Percentiles rank a stretch among this genome's conserved stretches.
These are phyloP conservation scores for Setipinna tenuifilis DNA, from an alignment of 2,797 vertebrate species.

Conservation along the genomic window DNA sequence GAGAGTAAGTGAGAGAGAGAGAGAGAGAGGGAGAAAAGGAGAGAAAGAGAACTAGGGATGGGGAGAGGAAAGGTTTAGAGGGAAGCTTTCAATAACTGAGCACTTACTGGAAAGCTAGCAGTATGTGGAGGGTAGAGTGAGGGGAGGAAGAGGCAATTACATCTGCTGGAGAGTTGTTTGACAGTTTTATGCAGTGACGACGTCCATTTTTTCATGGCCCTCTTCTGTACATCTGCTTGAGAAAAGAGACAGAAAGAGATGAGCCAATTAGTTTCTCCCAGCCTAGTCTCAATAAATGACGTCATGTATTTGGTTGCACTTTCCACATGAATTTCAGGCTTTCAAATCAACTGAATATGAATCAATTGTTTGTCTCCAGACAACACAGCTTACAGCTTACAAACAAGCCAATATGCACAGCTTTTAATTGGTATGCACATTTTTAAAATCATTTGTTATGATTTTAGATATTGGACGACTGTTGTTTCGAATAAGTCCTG, in stretches of 20 bases:
- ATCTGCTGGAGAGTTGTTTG: slow-evolving; percentile 73
- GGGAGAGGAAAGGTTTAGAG: slow-evolving; percentile 60
- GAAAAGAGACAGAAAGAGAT: slow-evolving; percentile 53
- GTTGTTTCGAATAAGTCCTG: background rate
- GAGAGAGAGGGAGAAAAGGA: background rate
- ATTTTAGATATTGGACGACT: background rate
- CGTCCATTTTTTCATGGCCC: slow-evolving; percentile 66
- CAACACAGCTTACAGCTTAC: slow-evolving; percentile 33
- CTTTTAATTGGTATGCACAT: background rate
- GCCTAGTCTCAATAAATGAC: slow-evolving; percentile 68
- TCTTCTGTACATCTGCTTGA: slow-evolving; percentile 70
- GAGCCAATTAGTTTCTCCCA: slow-evolving; percentile 60
- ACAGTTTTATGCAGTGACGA: slow-evolving; percentile 73
- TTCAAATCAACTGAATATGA: background rate
- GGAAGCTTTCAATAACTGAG: slow-evolving; percentile 70
- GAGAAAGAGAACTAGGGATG: slow-evolving; percentile 18
- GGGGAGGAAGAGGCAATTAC: slow-evolving; percentile 75
- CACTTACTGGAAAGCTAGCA: slow-evolving; percentile 66
- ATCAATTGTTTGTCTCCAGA: slow-evolving; percentile 36
- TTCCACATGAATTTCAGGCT: background rate
- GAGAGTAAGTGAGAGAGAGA: background rate
- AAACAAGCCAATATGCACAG: slow-evolving; percentile 42
- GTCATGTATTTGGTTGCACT: slow-evolving; percentile 60
- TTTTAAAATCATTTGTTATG: background rate
- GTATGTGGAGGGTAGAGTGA: slow-evolving; percentile 61